Conservation (phyloP, 2,888 invertebrate genomes). For the Galeruca laticollis region DNA sequence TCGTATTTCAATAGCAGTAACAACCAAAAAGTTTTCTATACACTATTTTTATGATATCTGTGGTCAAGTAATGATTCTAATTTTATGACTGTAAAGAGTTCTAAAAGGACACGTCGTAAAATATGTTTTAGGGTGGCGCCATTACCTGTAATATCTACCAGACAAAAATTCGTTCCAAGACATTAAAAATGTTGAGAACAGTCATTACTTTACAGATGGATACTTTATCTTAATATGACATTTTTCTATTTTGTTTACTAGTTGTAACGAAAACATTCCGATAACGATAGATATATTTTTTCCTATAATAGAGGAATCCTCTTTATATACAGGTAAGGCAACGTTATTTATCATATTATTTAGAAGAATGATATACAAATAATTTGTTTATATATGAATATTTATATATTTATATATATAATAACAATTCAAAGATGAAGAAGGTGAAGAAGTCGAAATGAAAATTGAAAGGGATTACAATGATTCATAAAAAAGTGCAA, state of each 20-base stretch:
- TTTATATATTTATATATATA: no score
- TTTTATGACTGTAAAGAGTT: background rate
- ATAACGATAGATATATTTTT: background rate
- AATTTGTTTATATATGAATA: no score
- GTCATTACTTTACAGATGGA: background rate
- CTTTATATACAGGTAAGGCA: no score
- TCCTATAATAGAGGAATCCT: no score
- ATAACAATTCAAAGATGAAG: no score
- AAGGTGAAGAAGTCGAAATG: no score
- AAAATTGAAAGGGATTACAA: no score
- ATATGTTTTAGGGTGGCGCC: constrained; percentile 5
- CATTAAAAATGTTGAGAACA: background rate
- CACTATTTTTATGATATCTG: background rate
- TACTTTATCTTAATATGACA: background rate
- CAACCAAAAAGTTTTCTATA: no score
- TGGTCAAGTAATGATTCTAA: background rate
- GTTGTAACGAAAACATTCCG: background rate
- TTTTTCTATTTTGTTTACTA: background rate
- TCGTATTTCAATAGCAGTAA: no score
- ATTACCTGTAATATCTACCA: constrained; percentile 10
- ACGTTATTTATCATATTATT: no score
- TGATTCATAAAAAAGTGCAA: no score
- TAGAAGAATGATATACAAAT: no score
- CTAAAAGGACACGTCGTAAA: constrained; percentile 1
- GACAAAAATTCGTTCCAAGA: constrained; percentile 2